phyloP scores from a whole-genome alignment of 1,140 invertebrate species.

The Zaprionus inermis region DNA sequence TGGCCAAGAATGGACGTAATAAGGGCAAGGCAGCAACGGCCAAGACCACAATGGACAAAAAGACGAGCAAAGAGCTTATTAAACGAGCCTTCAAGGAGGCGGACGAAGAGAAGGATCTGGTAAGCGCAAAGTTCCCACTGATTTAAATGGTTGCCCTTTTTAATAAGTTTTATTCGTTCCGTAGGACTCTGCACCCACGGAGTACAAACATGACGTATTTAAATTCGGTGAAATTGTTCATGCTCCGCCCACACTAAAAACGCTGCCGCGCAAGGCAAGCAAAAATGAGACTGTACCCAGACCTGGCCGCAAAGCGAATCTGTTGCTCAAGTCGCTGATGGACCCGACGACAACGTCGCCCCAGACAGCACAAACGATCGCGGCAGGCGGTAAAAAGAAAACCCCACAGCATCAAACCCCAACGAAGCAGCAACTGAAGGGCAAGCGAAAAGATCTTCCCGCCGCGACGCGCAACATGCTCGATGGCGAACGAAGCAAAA shows the following conservation, averaged over 20 bases:
- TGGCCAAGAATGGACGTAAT: constrained; percentile 73
- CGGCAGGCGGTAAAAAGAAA: constrained; percentile 24
- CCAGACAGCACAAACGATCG: not conserved
- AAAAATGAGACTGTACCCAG: constrained; percentile 78
- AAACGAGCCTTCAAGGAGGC: constrained; percentile 71
- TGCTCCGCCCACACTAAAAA: constrained; percentile 86
- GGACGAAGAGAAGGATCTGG: constrained; percentile 74
- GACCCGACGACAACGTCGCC: constrained; percentile 27
- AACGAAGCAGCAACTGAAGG: constrained; percentile 84
- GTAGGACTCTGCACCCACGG: constrained; percentile 31
- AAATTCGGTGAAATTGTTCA: constrained; percentile 88
- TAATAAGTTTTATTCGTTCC: not conserved
- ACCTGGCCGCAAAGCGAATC: constrained; percentile 85
- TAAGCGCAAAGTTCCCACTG: not conserved
- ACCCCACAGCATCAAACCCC: constrained; percentile 16
- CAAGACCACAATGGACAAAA: constrained; percentile 82
- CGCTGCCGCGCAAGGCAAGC: constrained; percentile 84
- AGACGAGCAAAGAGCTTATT: constrained; percentile 83
- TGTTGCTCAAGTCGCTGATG: constrained; percentile 85
- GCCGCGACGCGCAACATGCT: constrained; percentile 85
- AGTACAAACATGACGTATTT: constrained; percentile 85
- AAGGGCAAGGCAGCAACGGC: constrained; percentile 42
- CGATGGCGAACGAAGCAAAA: constrained; percentile 86
- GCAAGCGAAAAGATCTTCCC: constrained; percentile 87
- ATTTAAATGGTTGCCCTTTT: not conserved